These are phyloP conservation scores for Drosophila mauritiana DNA, from an alignment of 1,140 invertebrate species.

Conservation along the genomic window DNA sequence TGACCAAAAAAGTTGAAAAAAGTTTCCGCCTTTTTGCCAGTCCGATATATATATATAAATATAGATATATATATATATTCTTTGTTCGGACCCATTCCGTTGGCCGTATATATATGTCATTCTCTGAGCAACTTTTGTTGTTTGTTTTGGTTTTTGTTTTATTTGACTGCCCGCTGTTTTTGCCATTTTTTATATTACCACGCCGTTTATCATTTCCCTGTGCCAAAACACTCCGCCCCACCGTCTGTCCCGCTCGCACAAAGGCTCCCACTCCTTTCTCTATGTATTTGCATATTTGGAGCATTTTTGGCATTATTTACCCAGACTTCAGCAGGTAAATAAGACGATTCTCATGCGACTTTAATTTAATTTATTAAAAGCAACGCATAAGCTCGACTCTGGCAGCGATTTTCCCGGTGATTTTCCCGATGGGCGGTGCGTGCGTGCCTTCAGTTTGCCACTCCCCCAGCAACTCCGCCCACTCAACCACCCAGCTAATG, in stretches of 20 bases:
- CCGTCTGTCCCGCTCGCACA: slow-evolving; percentile 23
- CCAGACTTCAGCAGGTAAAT: slow-evolving; percentile 58
- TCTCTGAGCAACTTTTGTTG: slow-evolving; percentile 30
- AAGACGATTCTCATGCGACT: slow-evolving; percentile 76
- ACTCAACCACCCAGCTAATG: slow-evolving; percentile 31
- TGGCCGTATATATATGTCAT: slow-evolving; percentile 47
- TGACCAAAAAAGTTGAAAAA: slow-evolving; percentile 69
- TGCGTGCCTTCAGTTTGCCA: slow-evolving; percentile 53
- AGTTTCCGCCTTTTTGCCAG: slow-evolving; percentile 58
- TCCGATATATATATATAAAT: slow-evolving; percentile 34
- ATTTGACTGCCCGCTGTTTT: slow-evolving; percentile 76
- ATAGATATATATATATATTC: slow-evolving; percentile 32
- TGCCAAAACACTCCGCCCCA: slow-evolving; percentile 64
- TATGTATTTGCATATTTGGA: slow-evolving; percentile 58
- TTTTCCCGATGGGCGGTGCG: slow-evolving; percentile 59
- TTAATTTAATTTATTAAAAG: slow-evolving; percentile 82
- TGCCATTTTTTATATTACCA: slow-evolving; percentile 82
- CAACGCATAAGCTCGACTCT: slow-evolving; percentile 18
- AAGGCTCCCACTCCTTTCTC: slow-evolving; percentile 9
- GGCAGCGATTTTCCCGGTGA: slow-evolving; percentile 39
- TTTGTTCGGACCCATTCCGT: slow-evolving; percentile 41
- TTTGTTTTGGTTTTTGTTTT: slow-evolving; percentile 54
- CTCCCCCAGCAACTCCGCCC: slow-evolving; percentile 38
- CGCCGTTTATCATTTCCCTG: slow-evolving; percentile 81
- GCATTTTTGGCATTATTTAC: slow-evolving; percentile 61